phyloP scores from a whole-genome alignment of 2,888 invertebrate species.

The Tetanocera ferruginea region DNA sequence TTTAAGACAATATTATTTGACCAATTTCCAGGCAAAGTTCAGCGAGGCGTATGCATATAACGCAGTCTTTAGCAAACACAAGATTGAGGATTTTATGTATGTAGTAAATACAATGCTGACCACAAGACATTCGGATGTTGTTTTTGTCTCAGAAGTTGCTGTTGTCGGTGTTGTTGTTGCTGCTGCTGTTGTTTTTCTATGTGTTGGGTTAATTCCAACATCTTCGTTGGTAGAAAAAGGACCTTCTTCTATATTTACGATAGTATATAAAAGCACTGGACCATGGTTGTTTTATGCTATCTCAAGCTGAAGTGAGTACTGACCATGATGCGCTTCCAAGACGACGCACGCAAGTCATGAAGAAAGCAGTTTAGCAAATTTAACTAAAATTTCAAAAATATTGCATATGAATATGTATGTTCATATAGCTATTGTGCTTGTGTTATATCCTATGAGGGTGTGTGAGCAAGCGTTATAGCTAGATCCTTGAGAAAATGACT shows the following conservation, averaged over 20 bases:
- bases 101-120: constrained; percentile 13
- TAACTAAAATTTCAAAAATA: constrained; percentile 21
- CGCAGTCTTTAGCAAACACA: constrained; percentile 9
- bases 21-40: constrained; percentile 31
- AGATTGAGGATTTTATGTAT: constrained; percentile 22
- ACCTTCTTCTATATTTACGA: constrained; percentile 15
- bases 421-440: background rate
- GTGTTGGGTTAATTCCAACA: constrained; percentile 15
- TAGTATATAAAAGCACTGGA: constrained; percentile 37
- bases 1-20: constrained; percentile 35
- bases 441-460: too few species aligned
- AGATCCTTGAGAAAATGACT: too few species aligned
- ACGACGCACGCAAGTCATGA: background rate
- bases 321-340: constrained; percentile 1
- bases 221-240: constrained; percentile 28
- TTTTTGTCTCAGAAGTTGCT: constrained; percentile 13
- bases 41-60: constrained; percentile 26
- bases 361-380: constrained; percentile 16
- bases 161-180: constrained; percentile 13
- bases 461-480: background rate
- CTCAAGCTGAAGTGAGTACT: constrained; percentile 25
- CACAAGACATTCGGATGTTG: constrained; percentile 26
- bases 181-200: background rate
- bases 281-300: constrained; percentile 36
- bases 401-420: constrained; percentile 1